Percentiles rank a stretch among this genome's conserved stretches.
Evolutionary conservation across 2,113 vertebrate species (phyloP).

Genomic region (Tachysurus fulvidraco): DNA sequence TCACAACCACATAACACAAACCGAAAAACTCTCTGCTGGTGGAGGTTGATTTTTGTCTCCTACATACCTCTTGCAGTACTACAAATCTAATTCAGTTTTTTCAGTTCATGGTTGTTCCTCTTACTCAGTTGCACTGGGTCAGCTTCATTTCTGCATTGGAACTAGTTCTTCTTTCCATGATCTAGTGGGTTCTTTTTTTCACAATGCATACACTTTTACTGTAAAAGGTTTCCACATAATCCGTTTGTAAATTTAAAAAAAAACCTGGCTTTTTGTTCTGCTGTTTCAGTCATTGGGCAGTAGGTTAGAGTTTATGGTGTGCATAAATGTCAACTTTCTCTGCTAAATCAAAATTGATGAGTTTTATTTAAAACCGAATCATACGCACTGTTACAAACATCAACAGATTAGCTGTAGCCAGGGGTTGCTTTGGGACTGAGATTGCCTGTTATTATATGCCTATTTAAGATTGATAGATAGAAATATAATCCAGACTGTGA

Average conservation of each 20-base stretch:
- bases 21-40: not conserved
- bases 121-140: not conserved
- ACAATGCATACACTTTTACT: not conserved
- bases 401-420: not conserved
- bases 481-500: not conserved
- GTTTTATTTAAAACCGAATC: not conserved
- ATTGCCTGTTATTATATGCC: not conserved
- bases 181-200: conserved; percentile 14
- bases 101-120: conserved; percentile 10
- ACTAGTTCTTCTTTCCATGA: conserved; percentile 39
- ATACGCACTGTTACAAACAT: not conserved
- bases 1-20: conserved; percentile 35
- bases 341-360: not conserved
- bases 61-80: not conserved
- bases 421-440: not conserved
- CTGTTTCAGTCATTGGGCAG: not conserved
- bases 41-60: not conserved
- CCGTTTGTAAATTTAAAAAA: not conserved
- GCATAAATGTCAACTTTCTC: not conserved
- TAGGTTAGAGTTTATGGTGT: not conserved
- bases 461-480: not conserved
- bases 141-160: conserved; percentile 29
- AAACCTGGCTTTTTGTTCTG: not conserved
- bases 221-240: not conserved
- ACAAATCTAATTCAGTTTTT: not conserved